phyloP scores from a whole-genome alignment of 2,797 vertebrate species.

The Microctenopoma stevenorrisi region DNA sequence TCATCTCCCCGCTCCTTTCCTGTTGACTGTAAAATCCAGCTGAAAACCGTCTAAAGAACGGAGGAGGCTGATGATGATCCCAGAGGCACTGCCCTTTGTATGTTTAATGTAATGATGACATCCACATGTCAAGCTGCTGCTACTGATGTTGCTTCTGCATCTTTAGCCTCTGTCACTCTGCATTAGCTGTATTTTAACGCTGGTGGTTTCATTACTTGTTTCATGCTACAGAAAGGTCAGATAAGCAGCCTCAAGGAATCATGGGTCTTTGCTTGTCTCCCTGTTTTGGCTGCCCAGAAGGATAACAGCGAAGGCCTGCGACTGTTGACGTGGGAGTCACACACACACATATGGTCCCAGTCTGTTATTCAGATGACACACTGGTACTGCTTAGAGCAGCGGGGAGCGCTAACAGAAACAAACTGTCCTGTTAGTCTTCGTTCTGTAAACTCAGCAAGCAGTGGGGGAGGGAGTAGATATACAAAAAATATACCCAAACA shows the following conservation, averaged over 20 bases:
- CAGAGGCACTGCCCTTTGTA: background rate
- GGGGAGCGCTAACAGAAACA: conserved; percentile 57
- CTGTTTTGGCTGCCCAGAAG: conserved; percentile 3
- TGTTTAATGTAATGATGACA: conserved; percentile 16
- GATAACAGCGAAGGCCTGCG: conserved; percentile 8
- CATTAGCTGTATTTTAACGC: conserved; percentile 34
- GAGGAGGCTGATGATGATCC: conserved; percentile 34
- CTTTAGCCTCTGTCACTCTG: conserved; percentile 57
- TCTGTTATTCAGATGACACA: conserved; percentile 44
- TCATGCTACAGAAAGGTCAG: conserved; percentile 37
- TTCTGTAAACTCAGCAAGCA: conserved; percentile 50
- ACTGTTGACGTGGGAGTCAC: conserved; percentile 41
- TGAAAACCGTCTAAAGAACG: conserved; percentile 22
- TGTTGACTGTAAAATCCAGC: background rate
- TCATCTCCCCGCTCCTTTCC: conserved; percentile 63
- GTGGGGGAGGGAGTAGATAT: conserved; percentile 16
- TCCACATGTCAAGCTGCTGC: conserved; percentile 34
- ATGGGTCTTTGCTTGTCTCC: conserved; percentile 7
- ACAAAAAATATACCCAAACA: conserved; percentile 29
- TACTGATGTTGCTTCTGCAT: conserved; percentile 10
- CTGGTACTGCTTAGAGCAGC: conserved; percentile 41
- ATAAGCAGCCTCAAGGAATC: conserved; percentile 21
- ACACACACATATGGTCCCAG: conserved; percentile 51
- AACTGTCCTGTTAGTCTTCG: conserved; percentile 40
- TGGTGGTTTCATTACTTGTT: conserved; percentile 33